Conservation (phyloP, 2,888 invertebrate genomes). For the Thysanoteuthis rhombus region DNA sequence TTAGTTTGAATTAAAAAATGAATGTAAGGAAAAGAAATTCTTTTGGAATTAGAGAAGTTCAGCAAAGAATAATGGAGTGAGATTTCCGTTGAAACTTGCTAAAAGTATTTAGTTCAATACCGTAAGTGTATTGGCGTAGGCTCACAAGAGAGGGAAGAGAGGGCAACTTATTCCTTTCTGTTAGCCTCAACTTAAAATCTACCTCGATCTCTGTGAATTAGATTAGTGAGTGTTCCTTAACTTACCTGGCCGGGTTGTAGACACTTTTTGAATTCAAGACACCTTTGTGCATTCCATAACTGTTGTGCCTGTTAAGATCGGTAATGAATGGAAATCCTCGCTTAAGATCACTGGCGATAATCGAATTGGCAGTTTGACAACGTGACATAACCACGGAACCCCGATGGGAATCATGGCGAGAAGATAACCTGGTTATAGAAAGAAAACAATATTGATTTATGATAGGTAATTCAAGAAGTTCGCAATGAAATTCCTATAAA, state of each 20-base stretch:
- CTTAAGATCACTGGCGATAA: background rate
- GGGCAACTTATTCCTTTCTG: too few relatives aligned
- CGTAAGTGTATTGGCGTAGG: too few relatives aligned
- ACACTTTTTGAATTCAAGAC: slow-evolving; percentile 50
- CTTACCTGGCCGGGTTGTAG: slow-evolving; percentile 66
- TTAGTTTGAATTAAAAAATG: too few relatives aligned
- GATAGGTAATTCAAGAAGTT: background rate
- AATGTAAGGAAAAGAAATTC: too few relatives aligned
- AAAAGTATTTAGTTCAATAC: too few relatives aligned
- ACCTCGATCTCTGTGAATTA: too few relatives aligned
- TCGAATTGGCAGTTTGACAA: slow-evolving; percentile 13
- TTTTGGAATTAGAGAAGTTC: too few relatives aligned
- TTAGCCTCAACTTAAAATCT: too few relatives aligned
- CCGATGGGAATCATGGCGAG: background rate
- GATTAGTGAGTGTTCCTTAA: background rate
- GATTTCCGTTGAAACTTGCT: too few relatives aligned
- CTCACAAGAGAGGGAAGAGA: too few relatives aligned
- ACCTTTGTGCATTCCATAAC: background rate
- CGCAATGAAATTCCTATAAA: too few relatives aligned
- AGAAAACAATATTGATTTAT: background rate
- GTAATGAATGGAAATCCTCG: slow-evolving; percentile 17
- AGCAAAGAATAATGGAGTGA: too few relatives aligned
- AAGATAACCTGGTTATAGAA: background rate
- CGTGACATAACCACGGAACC: background rate
- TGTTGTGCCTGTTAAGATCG: background rate